These are phyloP conservation scores for Sapajus apella DNA, from an alignment of 2,113 vertebrate genomes.

Conservation along the genomic window DNA sequence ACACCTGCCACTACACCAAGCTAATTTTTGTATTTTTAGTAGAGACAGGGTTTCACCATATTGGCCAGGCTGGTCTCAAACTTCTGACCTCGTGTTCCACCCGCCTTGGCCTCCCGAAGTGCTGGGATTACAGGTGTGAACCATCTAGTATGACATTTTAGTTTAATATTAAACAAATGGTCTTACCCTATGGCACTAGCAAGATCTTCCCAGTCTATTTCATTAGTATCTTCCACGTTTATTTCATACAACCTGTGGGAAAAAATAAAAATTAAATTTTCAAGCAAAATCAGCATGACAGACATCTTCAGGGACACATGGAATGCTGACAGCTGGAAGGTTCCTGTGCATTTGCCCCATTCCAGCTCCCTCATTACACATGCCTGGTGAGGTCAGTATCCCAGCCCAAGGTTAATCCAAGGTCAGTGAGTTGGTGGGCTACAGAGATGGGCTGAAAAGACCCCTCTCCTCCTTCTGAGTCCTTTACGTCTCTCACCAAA, in stretches of 20 bases:
- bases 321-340: not conserved
- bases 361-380: not conserved
- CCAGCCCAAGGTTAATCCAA: not conserved
- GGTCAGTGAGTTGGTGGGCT: not conserved
- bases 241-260: slow-evolving; percentile 78
- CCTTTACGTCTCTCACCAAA: not conserved
- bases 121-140: too few species aligned
- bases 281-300: not conserved
- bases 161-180: not conserved
- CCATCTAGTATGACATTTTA: too few species aligned
- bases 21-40: too few species aligned
- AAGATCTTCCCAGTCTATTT: slow-evolving; percentile 86
- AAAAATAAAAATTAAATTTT: not conserved
- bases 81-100: too few species aligned
- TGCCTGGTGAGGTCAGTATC: rapidly evolving
- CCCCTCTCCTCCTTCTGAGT: not conserved
- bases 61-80: too few species aligned
- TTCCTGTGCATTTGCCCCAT: rapidly evolving
- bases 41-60: too few species aligned
- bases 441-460: not conserved
- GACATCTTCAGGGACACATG: not conserved
- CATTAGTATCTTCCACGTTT: slow-evolving; percentile 80
- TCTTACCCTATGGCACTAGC: slow-evolving; percentile 81
- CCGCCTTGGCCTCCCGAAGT: too few species aligned
- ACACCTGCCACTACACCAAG: too few species aligned